phyloP scores from a whole-genome alignment of 2,888 invertebrate genomes.

The Salpingus planirostris region DNA sequence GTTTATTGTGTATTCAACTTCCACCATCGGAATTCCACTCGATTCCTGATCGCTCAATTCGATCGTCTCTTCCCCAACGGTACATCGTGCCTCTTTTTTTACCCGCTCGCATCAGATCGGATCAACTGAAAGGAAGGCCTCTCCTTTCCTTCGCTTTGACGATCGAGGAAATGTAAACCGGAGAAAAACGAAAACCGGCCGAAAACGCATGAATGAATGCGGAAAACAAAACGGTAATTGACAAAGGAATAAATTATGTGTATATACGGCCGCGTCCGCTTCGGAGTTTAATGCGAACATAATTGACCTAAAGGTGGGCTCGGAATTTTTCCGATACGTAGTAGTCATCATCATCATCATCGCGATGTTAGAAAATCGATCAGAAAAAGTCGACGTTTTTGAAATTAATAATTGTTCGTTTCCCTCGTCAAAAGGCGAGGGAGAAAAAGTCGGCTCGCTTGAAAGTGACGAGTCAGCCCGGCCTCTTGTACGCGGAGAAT shows the following conservation, averaged over 20 bases:
- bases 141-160: too few species aligned
- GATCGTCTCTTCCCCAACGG: too few species aligned
- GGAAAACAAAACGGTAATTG: constrained; percentile 9
- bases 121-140: too few species aligned
- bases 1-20: constrained; percentile 19
- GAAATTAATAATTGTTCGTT: constrained; percentile 2
- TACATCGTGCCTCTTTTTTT: constrained; percentile 8
- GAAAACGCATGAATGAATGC: constrained; percentile 6
- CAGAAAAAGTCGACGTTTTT: constrained; percentile 7
- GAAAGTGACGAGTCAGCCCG: constrained; percentile 10
- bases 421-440: too few species aligned
- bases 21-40: constrained; percentile 16
- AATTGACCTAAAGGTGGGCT: too few species aligned
- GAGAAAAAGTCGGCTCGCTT: constrained; percentile 1
- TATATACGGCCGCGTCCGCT: constrained; percentile 2
- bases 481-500: not conserved
- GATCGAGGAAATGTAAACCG: too few species aligned
- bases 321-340: too few species aligned
- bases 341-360: too few species aligned
- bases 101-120: constrained; percentile 3
- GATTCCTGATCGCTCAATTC: too few species aligned
- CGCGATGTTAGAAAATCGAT: too few species aligned
- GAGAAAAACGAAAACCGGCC: too few species aligned
- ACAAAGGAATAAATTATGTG: constrained; percentile 11
- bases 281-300: constrained; percentile 6